Evolutionary conservation across 1,140 invertebrate species (phyloP), one percentile per base, ranked within the genome.

Genomic region (Drosophila ogumai): DNA sequence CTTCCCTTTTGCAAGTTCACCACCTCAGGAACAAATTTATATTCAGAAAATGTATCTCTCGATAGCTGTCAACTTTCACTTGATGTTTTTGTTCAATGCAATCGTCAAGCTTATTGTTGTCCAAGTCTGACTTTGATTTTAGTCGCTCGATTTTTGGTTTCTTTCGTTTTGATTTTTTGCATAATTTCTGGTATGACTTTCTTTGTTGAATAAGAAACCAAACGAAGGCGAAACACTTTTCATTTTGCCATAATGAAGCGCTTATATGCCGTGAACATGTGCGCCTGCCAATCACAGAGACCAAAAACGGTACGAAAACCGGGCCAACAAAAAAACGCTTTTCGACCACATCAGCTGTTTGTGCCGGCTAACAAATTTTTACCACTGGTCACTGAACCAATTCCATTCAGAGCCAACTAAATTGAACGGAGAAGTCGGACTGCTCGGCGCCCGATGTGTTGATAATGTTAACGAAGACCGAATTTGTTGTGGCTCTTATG

Each of bases 231-330:
- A 56, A 63, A 63, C 81, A 84, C 81, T 84, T 85, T 85, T 85
- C 76, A 85, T 77, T 85, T 85, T 77, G 67, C 59, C 76, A 85
- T 85, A 81, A 85, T 78, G 82, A 85, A 78, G 77, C 64, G 82
- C 77, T 66, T 85, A 77, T 85, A 85, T 73, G 75, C 80, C 71
- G 69, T 36, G 61, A 49, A 58, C 55, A 75, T 67, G 63, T 67
- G 47, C 25, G 64, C 61, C 66, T 77, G 74, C 74, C 74, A 77
- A 78, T 77, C 75, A 80, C 50, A 60, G 19, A 58, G 9, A 47
- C 66, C 58, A 58, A 56, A 75, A 73, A 65, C 55, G 52, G 57
- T 55, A 7, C 52, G 43, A 28, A 41, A 19, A 67, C 15, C 52
- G 43, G 57, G 57, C 58, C 43, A 28, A 31, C 0, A 31, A 28